Evolutionary conservation across 2,113 vertebrate species (phyloP).

Genomic region (Murina feae): DNA sequence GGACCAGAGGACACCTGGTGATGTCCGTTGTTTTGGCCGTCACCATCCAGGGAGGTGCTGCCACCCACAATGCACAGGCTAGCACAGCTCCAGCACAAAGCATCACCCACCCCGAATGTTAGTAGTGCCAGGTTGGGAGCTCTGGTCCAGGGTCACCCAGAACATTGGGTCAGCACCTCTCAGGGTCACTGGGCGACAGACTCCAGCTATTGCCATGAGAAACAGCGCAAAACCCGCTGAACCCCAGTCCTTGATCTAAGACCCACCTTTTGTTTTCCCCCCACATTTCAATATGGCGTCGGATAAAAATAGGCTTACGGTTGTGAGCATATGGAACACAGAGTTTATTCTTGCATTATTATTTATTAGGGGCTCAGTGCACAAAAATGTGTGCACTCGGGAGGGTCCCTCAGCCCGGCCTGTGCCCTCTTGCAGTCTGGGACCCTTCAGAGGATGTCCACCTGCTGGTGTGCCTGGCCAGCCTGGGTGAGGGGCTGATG

Average conservation of each 20-base stretch:
- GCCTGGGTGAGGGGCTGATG: no score
- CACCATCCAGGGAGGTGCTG: rapidly evolving
- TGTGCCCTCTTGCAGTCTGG: no score
- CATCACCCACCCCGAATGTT: rapidly evolving
- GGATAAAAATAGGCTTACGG: neutral
- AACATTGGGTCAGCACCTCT: no score
- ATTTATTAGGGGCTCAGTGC: no score
- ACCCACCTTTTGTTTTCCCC: neutral
- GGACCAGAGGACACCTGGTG: no score
- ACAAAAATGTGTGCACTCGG: no score
- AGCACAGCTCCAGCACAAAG: neutral
- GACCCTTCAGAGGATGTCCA: no score
- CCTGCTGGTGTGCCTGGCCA: no score
- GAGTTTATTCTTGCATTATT: neutral
- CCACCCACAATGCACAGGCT: rapidly evolving
- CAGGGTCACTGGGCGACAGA: rapidly evolving
- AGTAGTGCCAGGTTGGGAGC: rapidly evolving
- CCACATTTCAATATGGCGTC: neutral
- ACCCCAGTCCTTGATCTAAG: neutral
- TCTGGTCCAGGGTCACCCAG: neutral
- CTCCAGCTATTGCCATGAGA: rapidly evolving
- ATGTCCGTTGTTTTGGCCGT: neutral
- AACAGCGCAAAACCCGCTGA: rapidly evolving
- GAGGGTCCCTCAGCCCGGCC: no score
- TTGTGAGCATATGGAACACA: neutral